Percentiles rank a stretch among this genome's conserved stretches.
Conservation (phyloP, 64 coral and sea anemone species). For the Actinia tenebrosa region DNA sequence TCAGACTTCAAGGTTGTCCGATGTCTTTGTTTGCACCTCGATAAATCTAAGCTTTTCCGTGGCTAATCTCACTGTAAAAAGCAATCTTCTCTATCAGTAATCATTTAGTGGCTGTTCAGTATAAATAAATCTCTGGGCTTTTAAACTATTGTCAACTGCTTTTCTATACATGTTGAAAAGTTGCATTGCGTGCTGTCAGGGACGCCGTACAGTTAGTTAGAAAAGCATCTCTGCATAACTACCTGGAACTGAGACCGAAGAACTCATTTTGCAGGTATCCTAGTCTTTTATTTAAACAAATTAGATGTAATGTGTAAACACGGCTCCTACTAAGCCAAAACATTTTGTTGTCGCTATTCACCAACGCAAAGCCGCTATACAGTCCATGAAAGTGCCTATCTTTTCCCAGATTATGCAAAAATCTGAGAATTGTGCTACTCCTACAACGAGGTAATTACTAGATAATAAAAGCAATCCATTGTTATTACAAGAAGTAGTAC, state of each 20-base stretch:
- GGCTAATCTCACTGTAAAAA: background rate
- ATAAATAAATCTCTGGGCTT: background rate
- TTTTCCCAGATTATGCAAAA: background rate
- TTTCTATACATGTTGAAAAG: background rate
- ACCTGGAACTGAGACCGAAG: background rate
- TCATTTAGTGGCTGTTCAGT: background rate
- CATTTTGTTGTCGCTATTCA: background rate
- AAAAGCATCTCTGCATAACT: background rate
- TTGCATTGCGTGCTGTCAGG: background rate
- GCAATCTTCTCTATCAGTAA: background rate
- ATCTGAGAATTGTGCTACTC: background rate
- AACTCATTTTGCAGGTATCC: background rate
- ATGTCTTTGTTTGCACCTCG: background rate
- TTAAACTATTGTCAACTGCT: background rate
- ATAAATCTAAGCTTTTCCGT: conserved; percentile 3
- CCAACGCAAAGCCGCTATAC: too few species aligned
- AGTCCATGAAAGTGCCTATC: background rate
- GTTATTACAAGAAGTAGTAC: background rate
- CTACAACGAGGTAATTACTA: background rate
- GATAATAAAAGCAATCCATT: background rate
- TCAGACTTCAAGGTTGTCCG: background rate
- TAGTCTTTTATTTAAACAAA: background rate
- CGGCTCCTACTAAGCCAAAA: background rate
- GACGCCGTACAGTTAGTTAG: too few species aligned
- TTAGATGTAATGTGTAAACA: background rate